phyloP scores from a whole-genome alignment of 2,113 vertebrate genomes.

The Entelurus aequoreus region DNA sequence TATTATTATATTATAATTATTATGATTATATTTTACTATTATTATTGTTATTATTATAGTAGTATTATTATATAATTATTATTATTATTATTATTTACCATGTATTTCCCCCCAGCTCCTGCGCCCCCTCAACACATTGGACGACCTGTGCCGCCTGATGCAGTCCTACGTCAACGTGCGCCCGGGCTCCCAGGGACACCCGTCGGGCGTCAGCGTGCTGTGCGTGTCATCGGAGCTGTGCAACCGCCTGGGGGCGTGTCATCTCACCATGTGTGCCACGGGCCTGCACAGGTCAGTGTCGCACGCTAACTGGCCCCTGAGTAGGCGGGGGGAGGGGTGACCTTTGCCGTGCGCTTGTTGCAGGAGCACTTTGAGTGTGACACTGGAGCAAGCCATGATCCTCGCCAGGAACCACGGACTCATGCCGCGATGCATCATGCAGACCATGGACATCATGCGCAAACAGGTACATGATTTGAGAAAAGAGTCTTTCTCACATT shows the following conservation, averaged over 20 bases:
- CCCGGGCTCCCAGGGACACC: conserved; percentile 58
- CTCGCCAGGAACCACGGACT: conserved; percentile 90
- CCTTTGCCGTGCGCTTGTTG: conserved; percentile 11
- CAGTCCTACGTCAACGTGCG: conserved; percentile 82
- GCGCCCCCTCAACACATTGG: conserved; percentile 93
- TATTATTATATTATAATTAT: too few species aligned
- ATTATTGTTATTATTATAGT: too few species aligned
- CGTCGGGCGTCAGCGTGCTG: conserved; percentile 79
- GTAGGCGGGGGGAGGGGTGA: too few species aligned
- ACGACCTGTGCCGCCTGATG: conserved; percentile 93
- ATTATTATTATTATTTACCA: too few species aligned
- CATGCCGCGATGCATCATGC: conserved; percentile 93
- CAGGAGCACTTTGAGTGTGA: conserved; percentile 88
- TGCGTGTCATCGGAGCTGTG: conserved; percentile 92
- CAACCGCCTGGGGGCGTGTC: conserved; percentile 91
- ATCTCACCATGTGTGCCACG: conserved; percentile 89
- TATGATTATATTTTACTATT: too few species aligned
- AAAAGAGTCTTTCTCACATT: too few species aligned
- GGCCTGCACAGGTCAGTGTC: conserved; percentile 90
- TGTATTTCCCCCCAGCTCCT: conserved; percentile 76
- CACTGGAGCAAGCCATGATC: conserved; percentile 89
- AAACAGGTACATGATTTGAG: conserved; percentile 80
- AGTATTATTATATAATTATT: too few species aligned
- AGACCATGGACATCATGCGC: conserved; percentile 95
- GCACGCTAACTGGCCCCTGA: neutral